Conservation (phyloP, 2,113 vertebrate species). For the Piprites chloris region DNA sequence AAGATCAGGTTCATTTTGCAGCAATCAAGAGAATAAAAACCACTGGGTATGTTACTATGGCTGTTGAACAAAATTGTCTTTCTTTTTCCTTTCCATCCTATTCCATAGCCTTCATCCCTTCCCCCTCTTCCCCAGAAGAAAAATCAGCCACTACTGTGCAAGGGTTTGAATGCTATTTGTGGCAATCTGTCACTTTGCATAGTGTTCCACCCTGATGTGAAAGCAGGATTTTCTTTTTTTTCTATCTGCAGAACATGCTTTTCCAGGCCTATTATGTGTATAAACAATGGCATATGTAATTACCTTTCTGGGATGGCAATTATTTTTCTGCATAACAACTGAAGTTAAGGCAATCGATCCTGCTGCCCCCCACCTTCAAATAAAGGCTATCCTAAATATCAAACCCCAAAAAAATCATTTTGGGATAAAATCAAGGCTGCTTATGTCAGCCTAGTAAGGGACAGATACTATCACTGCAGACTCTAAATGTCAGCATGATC, state of each 20-base stretch:
- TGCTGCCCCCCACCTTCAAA: not conserved
- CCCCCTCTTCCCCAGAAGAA: slow-evolving; percentile 20
- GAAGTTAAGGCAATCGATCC: slow-evolving; percentile 58
- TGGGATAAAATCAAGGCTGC: slow-evolving; percentile 69
- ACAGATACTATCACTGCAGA: slow-evolving; percentile 64
- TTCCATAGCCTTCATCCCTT: slow-evolving; percentile 10
- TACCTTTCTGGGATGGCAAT: slow-evolving; percentile 78
- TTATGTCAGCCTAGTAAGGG: slow-evolving; percentile 67
- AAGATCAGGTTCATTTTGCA: slow-evolving; percentile 43
- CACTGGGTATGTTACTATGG: not conserved
- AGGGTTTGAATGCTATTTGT: slow-evolving; percentile 64
- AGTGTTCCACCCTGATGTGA: slow-evolving; percentile 65
- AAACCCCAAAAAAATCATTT: slow-evolving; percentile 45
- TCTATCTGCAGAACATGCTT: slow-evolving; percentile 65
- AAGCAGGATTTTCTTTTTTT: slow-evolving; percentile 59
- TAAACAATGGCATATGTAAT: slow-evolving; percentile 80
- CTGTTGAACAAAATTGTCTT: slow-evolving; percentile 7
- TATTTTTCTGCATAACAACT: slow-evolving; percentile 71
- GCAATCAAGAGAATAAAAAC: not conserved
- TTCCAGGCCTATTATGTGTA: slow-evolving; percentile 74
- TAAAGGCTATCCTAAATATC: not conserved
- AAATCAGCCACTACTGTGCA: slow-evolving; percentile 51
- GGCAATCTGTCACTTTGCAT: slow-evolving; percentile 69
- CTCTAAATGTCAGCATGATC: slow-evolving; percentile 62
- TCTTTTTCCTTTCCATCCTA: not conserved